Evolutionary conservation across 2,113 vertebrate genomes (phyloP), one percentile per base, ranked within the genome.

Genomic region (Monopterus albus): DNA sequence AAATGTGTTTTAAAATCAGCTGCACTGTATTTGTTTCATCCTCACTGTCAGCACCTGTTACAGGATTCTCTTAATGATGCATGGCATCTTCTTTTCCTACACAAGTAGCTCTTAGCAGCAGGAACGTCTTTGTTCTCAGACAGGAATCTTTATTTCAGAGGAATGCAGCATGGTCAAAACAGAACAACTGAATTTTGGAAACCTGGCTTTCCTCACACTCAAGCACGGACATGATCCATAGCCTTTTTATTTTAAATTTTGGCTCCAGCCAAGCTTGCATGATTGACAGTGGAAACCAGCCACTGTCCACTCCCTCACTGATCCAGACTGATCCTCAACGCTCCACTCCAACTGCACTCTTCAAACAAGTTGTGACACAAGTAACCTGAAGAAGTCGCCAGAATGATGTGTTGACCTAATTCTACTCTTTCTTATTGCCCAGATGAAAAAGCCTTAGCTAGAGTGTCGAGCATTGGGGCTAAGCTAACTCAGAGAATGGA

Each of bases 401-500:
- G 59, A 67, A 78, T 86, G 57, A 73, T 85, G 78, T 88, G 79
- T 80, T 89, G 81, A 87, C 86, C 79, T 91, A 84, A 88, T 82
- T 83, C 84, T 90, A 86, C 88, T 87, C 83, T 90, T 89, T 91
- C 84, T 86, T 87, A 82, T 75, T 78, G 88, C 89, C 88, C 88
- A 93, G 93, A 95, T 96, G 88, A 93, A 86, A 93, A 88, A 94
- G 87, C 87, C 91, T 78, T 97, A 95, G 94, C 82, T 95, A 96
- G 86, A 69, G 81, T 87, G 79, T 79, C 84, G 46, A 95, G 81
- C 90, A 86, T 92, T 87, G 92, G 85, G 91, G 90, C 72, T 78
- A 69, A 93, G 85, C 91, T 91, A 85, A 92, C 85, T 91, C 90
- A 92, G 78, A 90, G 89, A 18, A 85, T 25, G 75, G 91, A 91